Percentiles rank a stretch among this genome's conserved stretches.
phyloP scores from a whole-genome alignment of 2,797 vertebrate species.

The Leuciscus waleckii region DNA sequence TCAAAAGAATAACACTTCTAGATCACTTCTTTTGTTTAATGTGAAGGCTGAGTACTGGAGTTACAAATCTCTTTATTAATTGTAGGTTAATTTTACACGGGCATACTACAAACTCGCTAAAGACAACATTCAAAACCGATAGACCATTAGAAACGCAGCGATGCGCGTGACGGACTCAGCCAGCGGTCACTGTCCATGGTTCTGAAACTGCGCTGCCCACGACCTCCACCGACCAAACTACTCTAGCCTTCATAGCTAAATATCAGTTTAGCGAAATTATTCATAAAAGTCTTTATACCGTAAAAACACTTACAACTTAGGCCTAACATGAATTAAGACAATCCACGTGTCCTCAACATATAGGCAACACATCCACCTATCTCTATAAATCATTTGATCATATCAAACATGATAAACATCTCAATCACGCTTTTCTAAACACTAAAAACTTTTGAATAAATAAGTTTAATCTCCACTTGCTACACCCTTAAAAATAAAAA shows the following conservation, averaged over 20 bases:
- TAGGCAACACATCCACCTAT: not conserved
- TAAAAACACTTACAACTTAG: not conserved
- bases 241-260: not conserved
- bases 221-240: conserved; percentile 1
- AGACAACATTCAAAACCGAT: not conserved
- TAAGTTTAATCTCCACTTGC: not conserved
- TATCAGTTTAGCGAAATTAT: not conserved
- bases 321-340: not conserved
- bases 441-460: not conserved
- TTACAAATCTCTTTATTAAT: not conserved
- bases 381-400: not conserved
- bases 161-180: not conserved
- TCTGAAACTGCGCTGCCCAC: conserved; percentile 66
- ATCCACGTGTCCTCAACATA: not conserved
- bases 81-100: not conserved
- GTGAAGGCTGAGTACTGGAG: not conserved
- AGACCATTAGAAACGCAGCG: not conserved
- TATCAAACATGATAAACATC: not conserved
- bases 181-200: conserved; percentile 74
- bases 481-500: not conserved
- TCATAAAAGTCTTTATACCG: not conserved
- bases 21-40: not conserved
- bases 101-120: not conserved
- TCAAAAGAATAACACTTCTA: not conserved
- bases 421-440: not conserved